Evolutionary conservation across 2,797 vertebrate genomes (phyloP), one percentile per base, ranked within the genome.

Genomic region (Sus cebifrons): DNA sequence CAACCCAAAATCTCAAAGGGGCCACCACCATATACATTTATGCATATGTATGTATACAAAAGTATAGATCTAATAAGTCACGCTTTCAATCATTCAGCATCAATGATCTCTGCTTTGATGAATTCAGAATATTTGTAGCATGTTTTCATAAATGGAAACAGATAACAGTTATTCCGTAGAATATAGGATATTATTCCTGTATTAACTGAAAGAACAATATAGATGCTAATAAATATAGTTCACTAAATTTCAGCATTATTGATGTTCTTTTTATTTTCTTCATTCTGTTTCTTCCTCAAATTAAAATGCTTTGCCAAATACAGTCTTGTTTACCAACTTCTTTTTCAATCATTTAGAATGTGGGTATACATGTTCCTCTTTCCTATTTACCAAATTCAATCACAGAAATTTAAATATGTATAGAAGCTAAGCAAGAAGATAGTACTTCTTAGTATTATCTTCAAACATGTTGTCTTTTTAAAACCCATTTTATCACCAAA

Each of bases 301-400:
- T 86, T 86, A 84, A 95, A 96, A 92, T 84, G 27, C 36, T 95
- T 90, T 68, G 40, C 62, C 95, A 91, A 89, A 74, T 82, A 25
- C 49, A 49, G 60, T 89, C 70, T 81, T 86, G 29, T 79, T 89
- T 96, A 81, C 49, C 78, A 86, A 71, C 32, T 84, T 96, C 18
- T 96, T 91, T 91, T 67, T 97, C 73, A 90, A 16, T 96, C 67
- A 36, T 73, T 93, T 93, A 92, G 65, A 94, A 83, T 36, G 29
- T 83, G 60, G 14, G 32, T 75, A 32, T 91, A 44, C n/a, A 70
- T 56, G 44, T 70, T 94, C 49, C 93, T 89, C 1, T 74, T 94
- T 96, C 78, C 68, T 91, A 36, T 77, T 96, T 97, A 79, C 32
- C 95, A 65, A 89, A 95, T 81, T 86, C 23, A 56, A 73, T 78